Conservation (phyloP, 2,888 invertebrate species). For the Caenorhabditis plicata region DNA sequence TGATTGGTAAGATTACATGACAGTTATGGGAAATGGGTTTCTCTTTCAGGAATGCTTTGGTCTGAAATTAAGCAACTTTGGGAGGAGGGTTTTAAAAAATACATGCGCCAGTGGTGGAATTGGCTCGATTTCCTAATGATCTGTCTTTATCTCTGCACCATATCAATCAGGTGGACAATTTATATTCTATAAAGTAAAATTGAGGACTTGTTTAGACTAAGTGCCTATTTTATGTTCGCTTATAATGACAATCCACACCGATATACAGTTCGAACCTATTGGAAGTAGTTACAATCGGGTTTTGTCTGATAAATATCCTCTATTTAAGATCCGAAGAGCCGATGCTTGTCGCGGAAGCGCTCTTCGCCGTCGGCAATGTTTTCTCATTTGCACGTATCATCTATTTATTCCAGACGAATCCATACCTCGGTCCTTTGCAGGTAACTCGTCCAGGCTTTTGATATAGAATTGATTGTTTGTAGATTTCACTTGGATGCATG, state of each 20-base stretch:
- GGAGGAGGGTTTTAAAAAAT: slow-evolving; percentile 71
- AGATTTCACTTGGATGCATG: slow-evolving; percentile 70
- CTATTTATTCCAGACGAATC: slow-evolving; percentile 71
- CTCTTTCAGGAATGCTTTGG: slow-evolving; percentile 72
- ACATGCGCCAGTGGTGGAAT: slow-evolving; percentile 72
- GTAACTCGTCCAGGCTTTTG: slow-evolving; percentile 53
- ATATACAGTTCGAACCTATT: slow-evolving; percentile 65
- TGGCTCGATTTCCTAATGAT: slow-evolving; percentile 72
- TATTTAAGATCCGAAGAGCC: slow-evolving; percentile 70
- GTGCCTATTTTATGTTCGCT: slow-evolving; percentile 47
- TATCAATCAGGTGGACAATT: slow-evolving; percentile 67
- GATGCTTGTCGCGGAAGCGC: slow-evolving; percentile 69
- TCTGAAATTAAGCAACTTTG: slow-evolving; percentile 72
- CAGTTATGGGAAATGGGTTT: too few species aligned
- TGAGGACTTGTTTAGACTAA: slow-evolving; percentile 22
- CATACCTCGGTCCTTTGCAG: slow-evolving; percentile 71
- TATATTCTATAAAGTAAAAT: background rate
- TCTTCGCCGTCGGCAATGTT: slow-evolving; percentile 71
- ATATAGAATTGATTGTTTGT: slow-evolving; percentile 5
- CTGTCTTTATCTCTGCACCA: slow-evolving; percentile 70
- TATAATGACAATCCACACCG: slow-evolving; percentile 41
- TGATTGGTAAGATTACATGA: too few species aligned
- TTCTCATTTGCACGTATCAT: slow-evolving; percentile 71
- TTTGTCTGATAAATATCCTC: too few species aligned
- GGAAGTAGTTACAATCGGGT: too few species aligned